These are phyloP conservation scores for Parthenolecanium corni DNA, from an alignment of 2,888 invertebrate genomes.

Conservation along the genomic window DNA sequence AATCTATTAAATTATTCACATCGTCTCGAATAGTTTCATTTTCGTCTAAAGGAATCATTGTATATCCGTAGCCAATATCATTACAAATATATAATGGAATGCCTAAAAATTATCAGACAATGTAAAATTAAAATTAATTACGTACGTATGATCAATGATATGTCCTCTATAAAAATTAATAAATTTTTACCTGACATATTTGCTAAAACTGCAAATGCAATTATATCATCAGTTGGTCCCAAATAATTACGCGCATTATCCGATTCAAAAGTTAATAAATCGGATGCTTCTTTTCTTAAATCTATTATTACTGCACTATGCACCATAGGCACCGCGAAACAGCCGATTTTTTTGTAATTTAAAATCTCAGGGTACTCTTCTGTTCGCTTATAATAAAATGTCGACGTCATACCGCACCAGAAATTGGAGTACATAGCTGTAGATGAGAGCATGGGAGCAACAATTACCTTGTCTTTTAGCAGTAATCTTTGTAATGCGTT, in stretches of 20 bases:
- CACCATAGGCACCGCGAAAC: slow-evolving; percentile 79
- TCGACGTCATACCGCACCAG: slow-evolving; percentile 84
- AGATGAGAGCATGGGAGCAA: slow-evolving; percentile 76
- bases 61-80: slow-evolving; percentile 65
- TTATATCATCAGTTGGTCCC: slow-evolving; percentile 83
- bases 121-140: not conserved
- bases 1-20: slow-evolving; percentile 56
- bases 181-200: slow-evolving; percentile 46
- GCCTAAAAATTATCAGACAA: slow-evolving; percentile 37
- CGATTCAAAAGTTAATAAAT: slow-evolving; percentile 61
- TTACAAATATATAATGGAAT: slow-evolving; percentile 67
- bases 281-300: slow-evolving; percentile 48
- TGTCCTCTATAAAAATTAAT: not conserved
- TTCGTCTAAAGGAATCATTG: slow-evolving; percentile 67
- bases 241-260: slow-evolving; percentile 49
- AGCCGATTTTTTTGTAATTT: slow-evolving; percentile 54
- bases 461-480: slow-evolving; percentile 49
- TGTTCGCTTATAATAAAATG: slow-evolving; percentile 72
- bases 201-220: slow-evolving; percentile 77
- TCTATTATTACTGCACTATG: slow-evolving; percentile 77
- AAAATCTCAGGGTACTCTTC: slow-evolving; percentile 74
- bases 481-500: slow-evolving; percentile 53
- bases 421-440: slow-evolving; percentile 87
- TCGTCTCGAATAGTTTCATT: slow-evolving; percentile 53
- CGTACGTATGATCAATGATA: too few species aligned